Conservation (phyloP, 2,888 invertebrate genomes). For the Strigamia transsilvanica region DNA sequence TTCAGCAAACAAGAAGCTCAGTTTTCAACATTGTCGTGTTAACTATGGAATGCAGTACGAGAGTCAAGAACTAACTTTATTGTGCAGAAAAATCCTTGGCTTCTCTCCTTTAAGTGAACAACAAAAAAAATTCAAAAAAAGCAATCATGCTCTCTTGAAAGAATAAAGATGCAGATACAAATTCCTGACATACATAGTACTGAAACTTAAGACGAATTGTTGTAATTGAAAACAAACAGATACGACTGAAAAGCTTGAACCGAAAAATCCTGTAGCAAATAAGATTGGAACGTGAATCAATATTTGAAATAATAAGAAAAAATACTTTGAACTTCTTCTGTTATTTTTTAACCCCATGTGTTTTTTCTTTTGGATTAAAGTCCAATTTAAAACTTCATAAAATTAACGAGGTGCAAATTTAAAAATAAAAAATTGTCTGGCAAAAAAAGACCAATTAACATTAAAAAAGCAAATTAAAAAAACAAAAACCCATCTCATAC, state of each 20-base stretch:
- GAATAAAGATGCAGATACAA: conserved; percentile 7
- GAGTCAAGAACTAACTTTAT: conserved; percentile 19
- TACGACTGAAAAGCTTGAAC: too few relatives aligned
- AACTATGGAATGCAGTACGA: not conserved
- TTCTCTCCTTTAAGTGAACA: not conserved
- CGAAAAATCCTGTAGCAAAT: too few relatives aligned
- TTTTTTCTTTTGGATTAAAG: too few relatives aligned
- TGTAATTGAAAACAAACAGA: not conserved
- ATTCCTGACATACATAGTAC: not conserved
- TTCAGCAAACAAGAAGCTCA: too few relatives aligned
- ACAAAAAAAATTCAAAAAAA: not conserved
- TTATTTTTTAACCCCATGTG: not conserved
- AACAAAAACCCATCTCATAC: not conserved
- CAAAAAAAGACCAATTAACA: not conserved
- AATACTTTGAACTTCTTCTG: not conserved
- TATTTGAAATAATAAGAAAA: not conserved
- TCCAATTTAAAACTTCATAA: too few relatives aligned
- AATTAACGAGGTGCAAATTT: not conserved
- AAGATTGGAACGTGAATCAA: not conserved
- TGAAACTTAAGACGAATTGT: conserved; percentile 18
- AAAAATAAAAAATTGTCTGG: not conserved
- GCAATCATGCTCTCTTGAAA: not conserved
- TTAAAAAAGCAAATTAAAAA: not conserved
- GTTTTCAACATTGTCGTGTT: not conserved
- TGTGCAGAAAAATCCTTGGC: not conserved